These are phyloP conservation scores for Heterotis niloticus DNA, from an alignment of 2,113 vertebrate genomes.

Conservation along the genomic window DNA sequence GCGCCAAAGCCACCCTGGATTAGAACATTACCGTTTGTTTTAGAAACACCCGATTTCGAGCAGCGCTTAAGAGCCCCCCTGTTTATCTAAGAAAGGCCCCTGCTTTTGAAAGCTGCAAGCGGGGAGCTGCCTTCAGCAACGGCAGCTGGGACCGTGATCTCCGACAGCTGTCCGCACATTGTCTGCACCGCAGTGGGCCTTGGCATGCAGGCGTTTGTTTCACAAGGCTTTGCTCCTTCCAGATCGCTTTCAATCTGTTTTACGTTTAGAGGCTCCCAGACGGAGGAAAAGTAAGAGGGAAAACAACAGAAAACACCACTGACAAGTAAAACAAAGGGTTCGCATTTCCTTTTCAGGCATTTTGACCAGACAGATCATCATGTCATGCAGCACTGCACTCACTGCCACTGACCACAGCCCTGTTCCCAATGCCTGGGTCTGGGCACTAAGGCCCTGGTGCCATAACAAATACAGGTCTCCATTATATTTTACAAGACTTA, in stretches of 20 bases:
- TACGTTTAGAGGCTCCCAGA: constrained; percentile 13
- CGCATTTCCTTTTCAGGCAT: constrained; percentile 10
- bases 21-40: constrained; percentile 35
- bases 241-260: not conserved
- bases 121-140: constrained; percentile 43
- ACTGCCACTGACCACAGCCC: too few relatives aligned
- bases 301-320: constrained; percentile 5
- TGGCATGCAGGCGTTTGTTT: not conserved
- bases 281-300: not conserved
- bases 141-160: constrained; percentile 58
- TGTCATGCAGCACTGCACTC: not conserved
- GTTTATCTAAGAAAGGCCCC: constrained; percentile 48
- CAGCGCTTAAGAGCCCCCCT: constrained; percentile 37
- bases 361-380: not conserved
- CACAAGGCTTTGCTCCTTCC: not conserved
- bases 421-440: too few relatives aligned
- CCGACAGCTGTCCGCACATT: constrained; percentile 61
- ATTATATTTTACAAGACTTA: too few relatives aligned
- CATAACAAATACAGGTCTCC: not conserved
- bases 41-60: constrained; percentile 41
- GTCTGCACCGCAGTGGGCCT: constrained; percentile 30
- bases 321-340: constrained; percentile 13
- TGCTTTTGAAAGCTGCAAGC: constrained; percentile 43
- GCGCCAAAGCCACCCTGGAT: constrained; percentile 13
- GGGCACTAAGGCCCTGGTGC: too few relatives aligned